phyloP scores from a whole-genome alignment of 2,113 vertebrate genomes.

The Capreolus pygargus region DNA sequence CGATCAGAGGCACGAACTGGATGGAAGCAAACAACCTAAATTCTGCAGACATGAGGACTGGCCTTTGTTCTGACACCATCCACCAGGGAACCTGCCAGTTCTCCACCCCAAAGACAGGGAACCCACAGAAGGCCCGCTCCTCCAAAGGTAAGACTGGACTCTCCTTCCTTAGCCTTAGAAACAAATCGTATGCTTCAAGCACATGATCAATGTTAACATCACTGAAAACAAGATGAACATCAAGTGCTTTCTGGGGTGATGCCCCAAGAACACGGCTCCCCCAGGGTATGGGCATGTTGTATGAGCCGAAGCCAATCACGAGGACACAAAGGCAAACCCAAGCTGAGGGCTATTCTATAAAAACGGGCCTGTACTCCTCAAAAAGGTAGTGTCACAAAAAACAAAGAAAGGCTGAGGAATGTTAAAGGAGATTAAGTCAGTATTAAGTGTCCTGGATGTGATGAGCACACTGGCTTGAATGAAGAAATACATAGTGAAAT shows the following conservation, averaged over 20 bases:
- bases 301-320: not conserved
- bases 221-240: not conserved
- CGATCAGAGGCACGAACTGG: rapidly evolving
- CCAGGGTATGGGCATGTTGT: rapidly evolving
- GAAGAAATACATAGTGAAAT: not conserved
- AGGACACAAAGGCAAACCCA: not conserved
- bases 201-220: not conserved
- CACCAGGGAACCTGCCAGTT: not conserved
- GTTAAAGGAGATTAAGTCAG: not conserved
- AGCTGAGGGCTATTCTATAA: no score
- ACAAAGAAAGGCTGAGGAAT: not conserved
- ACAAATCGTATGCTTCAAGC: not conserved
- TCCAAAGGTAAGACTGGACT: not conserved
- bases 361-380: not conserved
- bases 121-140: not conserved
- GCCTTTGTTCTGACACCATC: not conserved
- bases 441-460: not conserved
- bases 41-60: not conserved
- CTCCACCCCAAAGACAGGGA: not conserved
- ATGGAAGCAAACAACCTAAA: not conserved
- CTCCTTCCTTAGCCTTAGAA: not conserved
- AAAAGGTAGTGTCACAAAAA: not conserved
- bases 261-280: rapidly evolving
- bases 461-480: not conserved
- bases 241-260: not conserved